Conservation (phyloP, 2,113 vertebrate genomes). For the Zonotrichia leucophrys region DNA sequence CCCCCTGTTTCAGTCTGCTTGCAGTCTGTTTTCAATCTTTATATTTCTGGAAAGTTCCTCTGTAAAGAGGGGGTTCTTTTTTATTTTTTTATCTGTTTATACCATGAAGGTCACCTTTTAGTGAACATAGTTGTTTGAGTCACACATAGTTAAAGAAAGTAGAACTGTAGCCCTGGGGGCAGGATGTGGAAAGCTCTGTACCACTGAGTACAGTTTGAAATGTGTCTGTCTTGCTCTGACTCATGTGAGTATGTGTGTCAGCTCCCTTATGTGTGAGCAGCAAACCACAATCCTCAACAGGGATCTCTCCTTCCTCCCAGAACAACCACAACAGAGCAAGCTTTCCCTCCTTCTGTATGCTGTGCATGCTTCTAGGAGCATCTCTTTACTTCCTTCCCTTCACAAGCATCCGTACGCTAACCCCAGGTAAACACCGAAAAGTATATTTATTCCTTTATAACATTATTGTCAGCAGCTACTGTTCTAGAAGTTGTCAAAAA, state of each 20-base stretch:
- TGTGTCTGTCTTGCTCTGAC: rapidly evolving
- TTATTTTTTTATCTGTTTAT: neutral
- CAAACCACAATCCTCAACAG: rapidly evolving
- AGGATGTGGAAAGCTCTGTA: neutral
- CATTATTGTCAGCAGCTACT: neutral
- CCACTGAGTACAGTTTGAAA: neutral
- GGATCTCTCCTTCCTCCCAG: neutral
- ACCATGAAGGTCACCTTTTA: neutral
- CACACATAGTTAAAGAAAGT: neutral
- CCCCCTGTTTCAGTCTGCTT: neutral
- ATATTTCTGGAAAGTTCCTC: neutral
- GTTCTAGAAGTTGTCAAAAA: neutral
- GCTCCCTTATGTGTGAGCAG: neutral
- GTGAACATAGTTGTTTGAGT: neutral
- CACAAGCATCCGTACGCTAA: neutral
- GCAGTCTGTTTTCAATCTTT: neutral
- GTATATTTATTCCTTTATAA: neutral
- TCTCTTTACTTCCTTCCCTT: neutral
- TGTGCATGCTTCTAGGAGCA: neutral
- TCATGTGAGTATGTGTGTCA: rapidly evolving
- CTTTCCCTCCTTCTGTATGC: neutral
- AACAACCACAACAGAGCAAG: neutral
- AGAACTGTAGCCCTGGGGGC: neutral
- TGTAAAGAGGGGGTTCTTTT: neutral
- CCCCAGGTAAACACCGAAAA: neutral